Conservation (phyloP, 2,113 vertebrate genomes). For the Elaphurus davidianus region DNA sequence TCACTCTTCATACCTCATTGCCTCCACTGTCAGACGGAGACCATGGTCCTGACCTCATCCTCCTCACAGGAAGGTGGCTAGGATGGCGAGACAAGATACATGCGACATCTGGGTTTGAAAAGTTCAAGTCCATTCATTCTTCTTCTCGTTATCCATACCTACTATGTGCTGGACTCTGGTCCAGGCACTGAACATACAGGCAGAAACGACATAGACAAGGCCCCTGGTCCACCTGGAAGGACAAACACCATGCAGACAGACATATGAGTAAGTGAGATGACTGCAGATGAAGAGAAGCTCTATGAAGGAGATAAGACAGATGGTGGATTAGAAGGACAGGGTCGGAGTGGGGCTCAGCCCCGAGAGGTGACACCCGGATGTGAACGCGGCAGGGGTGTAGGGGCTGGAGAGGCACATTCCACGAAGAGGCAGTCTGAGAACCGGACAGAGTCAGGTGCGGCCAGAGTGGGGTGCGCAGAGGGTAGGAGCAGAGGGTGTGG, state of each 20-base stretch:
- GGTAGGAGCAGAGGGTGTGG: neutral
- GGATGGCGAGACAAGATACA: neutral
- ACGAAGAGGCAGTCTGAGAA: neutral
- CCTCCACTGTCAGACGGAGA: neutral
- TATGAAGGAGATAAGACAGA: neutral
- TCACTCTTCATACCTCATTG: neutral
- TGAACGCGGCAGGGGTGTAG: accelerated
- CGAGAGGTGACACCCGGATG: accelerated
- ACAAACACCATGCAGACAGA: neutral
- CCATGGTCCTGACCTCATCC: neutral
- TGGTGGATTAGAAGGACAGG: neutral
- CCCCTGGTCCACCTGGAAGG: neutral
- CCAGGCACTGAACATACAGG: neutral
- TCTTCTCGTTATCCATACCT: too few relatives aligned
- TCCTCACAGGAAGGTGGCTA: neutral
- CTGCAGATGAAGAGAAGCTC: accelerated
- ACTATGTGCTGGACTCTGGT: neutral
- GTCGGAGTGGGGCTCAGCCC: neutral
- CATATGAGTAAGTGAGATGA: neutral
- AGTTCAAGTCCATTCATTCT: neutral
- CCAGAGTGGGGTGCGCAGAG: accelerated
- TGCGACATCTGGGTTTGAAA: neutral
- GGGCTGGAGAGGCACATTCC: neutral
- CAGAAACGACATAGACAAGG: accelerated
- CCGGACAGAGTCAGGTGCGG: neutral